Evolutionary conservation across 1,140 invertebrate species (phyloP).

Genomic region (Drosophila elegans): DNA sequence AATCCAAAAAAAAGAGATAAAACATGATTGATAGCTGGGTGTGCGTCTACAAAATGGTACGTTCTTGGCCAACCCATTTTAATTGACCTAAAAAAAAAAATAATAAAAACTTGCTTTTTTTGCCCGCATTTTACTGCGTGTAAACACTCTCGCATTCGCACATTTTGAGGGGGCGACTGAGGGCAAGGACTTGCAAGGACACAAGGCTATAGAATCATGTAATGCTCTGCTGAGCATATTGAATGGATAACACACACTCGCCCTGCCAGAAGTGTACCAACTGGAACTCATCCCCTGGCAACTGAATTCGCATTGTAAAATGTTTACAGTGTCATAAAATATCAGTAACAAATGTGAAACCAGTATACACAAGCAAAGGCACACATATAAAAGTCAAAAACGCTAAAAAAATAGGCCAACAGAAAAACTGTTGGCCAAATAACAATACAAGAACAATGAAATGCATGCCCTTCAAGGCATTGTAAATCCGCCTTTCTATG

Average conservation of each 20-base stretch:
- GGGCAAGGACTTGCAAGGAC: conserved; percentile 57
- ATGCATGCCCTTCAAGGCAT: background rate
- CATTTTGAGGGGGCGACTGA: background rate
- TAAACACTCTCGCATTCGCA: conserved; percentile 32
- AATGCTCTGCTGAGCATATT: conserved; percentile 64
- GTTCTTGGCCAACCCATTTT: conserved; percentile 7
- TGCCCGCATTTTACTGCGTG: conserved; percentile 26
- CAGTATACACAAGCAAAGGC: conserved; percentile 29
- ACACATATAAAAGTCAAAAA: conserved; percentile 14
- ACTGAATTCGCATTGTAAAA: conserved; percentile 62
- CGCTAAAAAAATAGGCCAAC: conserved; percentile 39
- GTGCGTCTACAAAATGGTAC: background rate
- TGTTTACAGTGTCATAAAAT: conserved; percentile 82
- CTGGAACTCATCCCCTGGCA: conserved; percentile 17
- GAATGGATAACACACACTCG: conserved; percentile 47
- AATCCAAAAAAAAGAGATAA: conserved; percentile 12
- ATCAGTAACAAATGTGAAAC: conserved; percentile 71
- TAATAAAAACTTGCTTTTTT: conserved; percentile 14
- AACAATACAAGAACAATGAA: conserved; percentile 45
- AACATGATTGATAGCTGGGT: conserved; percentile 47
- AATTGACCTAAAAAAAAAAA: conserved; percentile 47
- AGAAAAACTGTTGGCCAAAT: conserved; percentile 44
- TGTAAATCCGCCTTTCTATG: background rate
- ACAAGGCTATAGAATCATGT: conserved; percentile 32
- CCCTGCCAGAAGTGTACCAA: conserved; percentile 11